Conservation (phyloP, 2,113 vertebrate species). For the Eurypyga helias region DNA sequence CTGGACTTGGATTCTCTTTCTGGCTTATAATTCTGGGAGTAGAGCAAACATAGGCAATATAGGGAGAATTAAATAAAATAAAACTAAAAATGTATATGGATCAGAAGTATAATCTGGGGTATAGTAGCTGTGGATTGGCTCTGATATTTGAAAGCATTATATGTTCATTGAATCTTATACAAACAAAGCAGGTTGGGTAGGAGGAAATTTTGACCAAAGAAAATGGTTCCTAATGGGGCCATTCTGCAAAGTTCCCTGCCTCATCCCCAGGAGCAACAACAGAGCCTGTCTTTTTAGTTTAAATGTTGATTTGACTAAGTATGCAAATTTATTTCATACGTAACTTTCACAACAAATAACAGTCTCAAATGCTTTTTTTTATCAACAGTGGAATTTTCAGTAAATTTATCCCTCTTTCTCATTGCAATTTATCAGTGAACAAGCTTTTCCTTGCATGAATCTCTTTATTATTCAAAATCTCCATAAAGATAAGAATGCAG, state of each 20-base stretch:
- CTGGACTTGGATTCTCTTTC: not conserved
- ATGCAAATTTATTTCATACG: not conserved
- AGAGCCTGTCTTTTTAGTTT: not conserved
- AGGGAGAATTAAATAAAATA: not conserved
- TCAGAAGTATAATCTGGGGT: not conserved
- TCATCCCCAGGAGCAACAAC: not conserved
- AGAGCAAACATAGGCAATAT: not conserved
- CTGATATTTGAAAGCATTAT: not conserved
- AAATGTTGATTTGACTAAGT: not conserved
- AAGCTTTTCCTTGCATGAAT: not conserved
- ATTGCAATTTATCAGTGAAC: not conserved
- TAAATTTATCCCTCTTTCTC: not conserved
- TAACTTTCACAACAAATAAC: not conserved
- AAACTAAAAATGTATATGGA: not conserved
- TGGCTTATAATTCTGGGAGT: not conserved
- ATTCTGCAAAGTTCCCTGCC: not conserved
- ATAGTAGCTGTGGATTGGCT: not conserved
- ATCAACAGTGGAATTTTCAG: not conserved
- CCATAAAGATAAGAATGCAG: not conserved
- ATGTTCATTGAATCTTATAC: rapidly evolving
- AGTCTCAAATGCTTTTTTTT: not conserved
- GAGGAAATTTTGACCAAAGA: not conserved
- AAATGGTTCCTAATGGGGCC: not conserved
- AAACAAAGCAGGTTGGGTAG: not conserved
- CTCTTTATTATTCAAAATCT: not conserved